Base-by-base conservation (phyloP, 2,113 vertebrate genomes). In the Gymnorhina tibicen region DNA sequence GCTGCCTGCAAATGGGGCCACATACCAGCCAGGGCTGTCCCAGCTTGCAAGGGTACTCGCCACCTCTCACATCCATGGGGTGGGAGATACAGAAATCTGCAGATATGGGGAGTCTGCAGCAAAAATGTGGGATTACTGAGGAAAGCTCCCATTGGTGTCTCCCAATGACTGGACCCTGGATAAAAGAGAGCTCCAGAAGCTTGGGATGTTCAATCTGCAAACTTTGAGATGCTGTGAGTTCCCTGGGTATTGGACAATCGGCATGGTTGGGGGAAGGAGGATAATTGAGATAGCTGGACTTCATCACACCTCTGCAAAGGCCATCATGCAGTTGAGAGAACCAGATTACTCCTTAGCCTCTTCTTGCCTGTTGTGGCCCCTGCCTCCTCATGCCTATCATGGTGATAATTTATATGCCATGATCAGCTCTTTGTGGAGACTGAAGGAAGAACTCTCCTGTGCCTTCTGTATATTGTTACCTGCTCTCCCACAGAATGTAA, bases 31-130 rank as follows among this genome's bases (percentile, higher is more conserved):
- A 7, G 42, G 39, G 13, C 44, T 4, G 5, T 32, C 42, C 16
- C 3, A 6, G 47, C 30, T 37, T 4, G 0, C 6, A 16, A 16
- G 9, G 8, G 15, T 39, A 49, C 35, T 30, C 0, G 0, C 15
- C 2, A 7, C 56, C 28, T 78, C 62, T 32, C 35, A 42, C 15
- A 32, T 76, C 30, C 33, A 3, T 13, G 46, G 26, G 12, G 11
- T 42, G 49, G 39, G 23, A 72, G 37, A n/a, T 49, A 30, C 17
- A 80, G 63, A 77, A 76, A 66, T n/a, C 53, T 77, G 49, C 11
- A 56, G 17, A 21, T 52, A 24, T 0, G 3, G 21, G 7, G 30
- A 80, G 24, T 42, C 73, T 49, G 24, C 49, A 23, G 59, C 2
- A 6, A 80, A 80, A 28, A 18, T 0, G 0, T 44, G 17, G 37